A percentile compares a stretch with the other conserved stretches of the same genome.
Evolutionary conservation across 2,113 vertebrate genomes (phyloP).

Genomic region (Phrynosoma blainvillii): DNA sequence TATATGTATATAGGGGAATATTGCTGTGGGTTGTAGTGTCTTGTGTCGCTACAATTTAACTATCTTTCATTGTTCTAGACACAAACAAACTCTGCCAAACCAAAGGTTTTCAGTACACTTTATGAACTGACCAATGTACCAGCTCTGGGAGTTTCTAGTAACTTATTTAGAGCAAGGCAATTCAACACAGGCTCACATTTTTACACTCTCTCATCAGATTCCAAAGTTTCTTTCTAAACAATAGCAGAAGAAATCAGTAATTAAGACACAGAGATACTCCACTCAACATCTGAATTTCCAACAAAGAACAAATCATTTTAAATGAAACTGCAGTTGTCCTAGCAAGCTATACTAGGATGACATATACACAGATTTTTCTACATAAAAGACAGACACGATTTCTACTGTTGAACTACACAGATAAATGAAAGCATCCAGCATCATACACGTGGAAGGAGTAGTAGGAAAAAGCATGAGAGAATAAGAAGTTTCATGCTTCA

Average conservation of each 20-base stretch:
- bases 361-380: background rate
- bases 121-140: background rate
- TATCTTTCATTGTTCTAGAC: background rate
- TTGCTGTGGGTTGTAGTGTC: too few species aligned
- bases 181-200: background rate
- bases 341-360: background rate
- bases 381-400: background rate
- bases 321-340: background rate
- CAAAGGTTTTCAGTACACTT: background rate
- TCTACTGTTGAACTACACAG: background rate
- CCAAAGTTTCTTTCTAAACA: background rate
- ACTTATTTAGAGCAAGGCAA: too few species aligned
- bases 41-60: background rate
- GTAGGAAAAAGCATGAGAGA: background rate
- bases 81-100: background rate
- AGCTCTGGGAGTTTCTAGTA: background rate
- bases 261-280: too few species aligned
- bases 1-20: too few species aligned
- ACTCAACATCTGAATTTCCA: background rate
- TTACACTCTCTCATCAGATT: background rate
- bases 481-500: background rate
- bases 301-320: background rate
- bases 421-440: background rate
- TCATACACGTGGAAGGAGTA: background rate
- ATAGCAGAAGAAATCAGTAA: background rate